These are phyloP conservation scores for Chelonus insularis DNA, from an alignment of 1,140 invertebrate genomes.

Conservation along the genomic window DNA sequence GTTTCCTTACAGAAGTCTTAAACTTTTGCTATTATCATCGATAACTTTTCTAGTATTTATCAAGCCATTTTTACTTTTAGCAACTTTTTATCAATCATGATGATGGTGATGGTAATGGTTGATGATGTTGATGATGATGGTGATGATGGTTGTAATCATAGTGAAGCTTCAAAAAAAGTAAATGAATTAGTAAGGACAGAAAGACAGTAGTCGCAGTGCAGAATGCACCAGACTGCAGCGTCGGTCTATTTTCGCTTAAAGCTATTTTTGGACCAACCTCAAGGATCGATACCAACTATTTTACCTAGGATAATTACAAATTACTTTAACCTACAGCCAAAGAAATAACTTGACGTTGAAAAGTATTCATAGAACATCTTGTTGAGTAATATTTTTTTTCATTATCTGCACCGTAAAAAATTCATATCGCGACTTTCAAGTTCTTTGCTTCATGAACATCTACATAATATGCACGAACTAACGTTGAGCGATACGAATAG, in stretches of 20 bases:
- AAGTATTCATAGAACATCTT: too few relatives aligned
- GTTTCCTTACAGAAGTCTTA: too few relatives aligned
- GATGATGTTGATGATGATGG: too few relatives aligned
- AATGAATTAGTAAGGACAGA: slow-evolving; percentile 9
- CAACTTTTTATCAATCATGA: too few relatives aligned
- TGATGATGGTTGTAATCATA: neutral
- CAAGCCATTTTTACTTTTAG: too few relatives aligned
- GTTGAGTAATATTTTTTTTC: too few relatives aligned
- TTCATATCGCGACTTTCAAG: neutral
- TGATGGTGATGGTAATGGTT: too few relatives aligned
- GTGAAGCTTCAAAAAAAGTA: slow-evolving; percentile 3
- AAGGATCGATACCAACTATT: slow-evolving; percentile 25
- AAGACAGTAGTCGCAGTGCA: slow-evolving; percentile 23
- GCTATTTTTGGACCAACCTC: slow-evolving; percentile 28
- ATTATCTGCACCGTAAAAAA: neutral
- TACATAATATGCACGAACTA: neutral
- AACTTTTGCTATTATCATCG: too few relatives aligned
- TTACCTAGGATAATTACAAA: slow-evolving; percentile 4
- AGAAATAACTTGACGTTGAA: too few relatives aligned
- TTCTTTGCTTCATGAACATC: neutral
- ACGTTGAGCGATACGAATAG: neutral
- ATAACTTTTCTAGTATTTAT: too few relatives aligned
- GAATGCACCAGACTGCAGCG: slow-evolving; percentile 28
- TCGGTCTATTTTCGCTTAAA: slow-evolving; percentile 27
- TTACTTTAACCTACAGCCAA: neutral